Evolutionary conservation across 2,797 vertebrate genomes (phyloP), one percentile per base, ranked within the genome.

Genomic region (Cryptoblepharus egeriae): DNA sequence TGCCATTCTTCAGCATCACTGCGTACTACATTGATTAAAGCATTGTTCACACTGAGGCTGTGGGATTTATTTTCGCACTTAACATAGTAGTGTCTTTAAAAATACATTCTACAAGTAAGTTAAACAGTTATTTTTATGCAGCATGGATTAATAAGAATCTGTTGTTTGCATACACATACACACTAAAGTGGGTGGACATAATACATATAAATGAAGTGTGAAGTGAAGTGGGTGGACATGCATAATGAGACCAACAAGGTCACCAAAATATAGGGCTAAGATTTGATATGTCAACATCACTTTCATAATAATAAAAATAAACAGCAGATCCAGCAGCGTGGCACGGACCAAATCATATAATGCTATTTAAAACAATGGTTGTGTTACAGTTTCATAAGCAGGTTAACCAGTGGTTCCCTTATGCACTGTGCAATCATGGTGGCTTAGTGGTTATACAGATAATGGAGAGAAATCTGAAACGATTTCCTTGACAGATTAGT

Each of bases 401-500:
- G 63, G 65, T 85, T 83, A 69, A 82, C 68, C 52, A 71, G n/a
- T 49, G 58, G 58, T 80, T 83, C 77, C 75, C 71, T 68, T 84
- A 39, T 72, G 77, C 42, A 75, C 70, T 15, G 64, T 85, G 67
- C 30, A 67, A 73, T 81, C 76, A 37, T 0, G 11, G 81, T 72
- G 82, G 75, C 85, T 95, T 91, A 87, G 84, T 92, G 64, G 86
- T 84, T 93, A 91, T 70, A 89, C 84, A 78, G 26, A 30, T 88
- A 80, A 83, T 58, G 82, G 85, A 84, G 32, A 92, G 83, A 93
- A 94, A 93, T 5, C 61, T 86, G 86, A 90, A 90, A 91, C 88
- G n/a, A 93, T 73, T 90, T 93, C 84, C 85, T 86, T 80, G 86
- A 91, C 83, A 92, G 92, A 87, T 85, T 81, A 92, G 87, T 84